Evolutionary conservation across 2,113 vertebrate genomes (phyloP).

Genomic region (Xyrauchen texanus): DNA sequence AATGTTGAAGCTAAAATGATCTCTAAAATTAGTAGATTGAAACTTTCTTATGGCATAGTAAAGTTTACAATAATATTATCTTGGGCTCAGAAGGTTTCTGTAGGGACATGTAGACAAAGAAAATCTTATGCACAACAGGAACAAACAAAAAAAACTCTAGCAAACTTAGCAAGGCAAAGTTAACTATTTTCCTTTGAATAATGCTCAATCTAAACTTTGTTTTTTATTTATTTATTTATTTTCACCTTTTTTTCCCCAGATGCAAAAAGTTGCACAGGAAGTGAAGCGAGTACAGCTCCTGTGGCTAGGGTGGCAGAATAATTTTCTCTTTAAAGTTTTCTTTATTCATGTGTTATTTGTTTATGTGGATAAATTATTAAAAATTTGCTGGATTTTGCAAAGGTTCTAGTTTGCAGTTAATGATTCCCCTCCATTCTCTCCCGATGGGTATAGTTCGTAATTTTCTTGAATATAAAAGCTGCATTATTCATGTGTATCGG

Average conservation of each 20-base stretch:
- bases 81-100: neutral
- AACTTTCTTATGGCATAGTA: too few species aligned
- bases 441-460: constrained; percentile 78
- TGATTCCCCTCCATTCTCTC: constrained; percentile 78
- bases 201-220: constrained; percentile 40
- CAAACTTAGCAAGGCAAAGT: constrained; percentile 32
- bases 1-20: neutral
- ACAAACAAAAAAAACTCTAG: neutral
- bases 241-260: constrained; percentile 38
- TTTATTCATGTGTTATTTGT: constrained; percentile 85
- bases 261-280: constrained; percentile 70
- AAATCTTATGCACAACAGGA: neutral
- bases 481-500: constrained; percentile 84
- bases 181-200: constrained; percentile 41
- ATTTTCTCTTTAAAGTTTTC: constrained; percentile 71
- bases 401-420: constrained; percentile 82
- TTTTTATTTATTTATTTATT: constrained; percentile 30
- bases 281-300: constrained; percentile 72
- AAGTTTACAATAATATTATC: neutral
- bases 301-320: constrained; percentile 71
- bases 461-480: constrained; percentile 85
- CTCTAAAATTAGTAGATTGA: neutral
- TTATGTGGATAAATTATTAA: constrained; percentile 80
- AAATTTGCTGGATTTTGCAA: constrained; percentile 79
- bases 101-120: neutral